Conservation (phyloP, 2,113 vertebrate genomes). For the Syngnathus floridae region DNA sequence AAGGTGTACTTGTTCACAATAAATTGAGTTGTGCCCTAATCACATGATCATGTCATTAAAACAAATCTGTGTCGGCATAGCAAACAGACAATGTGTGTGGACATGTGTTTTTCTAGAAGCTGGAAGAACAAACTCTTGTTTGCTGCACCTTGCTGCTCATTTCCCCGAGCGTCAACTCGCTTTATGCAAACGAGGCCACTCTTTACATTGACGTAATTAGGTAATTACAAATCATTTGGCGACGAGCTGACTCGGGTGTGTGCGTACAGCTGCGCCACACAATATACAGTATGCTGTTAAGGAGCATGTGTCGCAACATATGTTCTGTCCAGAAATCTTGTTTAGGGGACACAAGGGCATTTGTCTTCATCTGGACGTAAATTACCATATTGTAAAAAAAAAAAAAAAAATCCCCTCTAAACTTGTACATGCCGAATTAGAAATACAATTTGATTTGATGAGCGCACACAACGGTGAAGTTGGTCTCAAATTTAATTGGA, state of each 20-base stretch:
- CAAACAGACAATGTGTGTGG: background rate
- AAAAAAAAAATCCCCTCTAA: too few relatives aligned
- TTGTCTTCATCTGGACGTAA: constrained; percentile 40
- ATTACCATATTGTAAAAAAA: too few relatives aligned
- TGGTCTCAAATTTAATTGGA: too few relatives aligned
- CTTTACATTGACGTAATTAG: constrained; percentile 85
- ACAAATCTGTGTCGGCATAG: background rate
- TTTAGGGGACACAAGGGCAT: constrained; percentile 54
- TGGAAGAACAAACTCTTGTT: background rate
- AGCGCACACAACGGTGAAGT: too few relatives aligned
- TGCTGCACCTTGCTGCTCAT: constrained; percentile 11
- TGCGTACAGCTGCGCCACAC: constrained; percentile 65
- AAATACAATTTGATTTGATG: too few relatives aligned
- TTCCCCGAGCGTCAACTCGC: constrained; percentile 49
- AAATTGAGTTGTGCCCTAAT: background rate
- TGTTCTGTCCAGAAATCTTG: constrained; percentile 58
- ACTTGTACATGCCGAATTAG: too few relatives aligned
- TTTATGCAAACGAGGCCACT: constrained; percentile 73
- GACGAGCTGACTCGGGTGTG: constrained; percentile 78
- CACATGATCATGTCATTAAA: background rate
- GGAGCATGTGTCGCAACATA: constrained; percentile 49
- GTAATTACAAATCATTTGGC: constrained; percentile 87
- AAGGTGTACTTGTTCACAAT: background rate
- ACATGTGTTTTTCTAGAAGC: background rate
- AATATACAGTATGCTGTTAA: constrained; percentile 67